These are phyloP conservation scores for Sander lucioperca DNA, from an alignment of 2,113 vertebrate species.

Conservation along the genomic window DNA sequence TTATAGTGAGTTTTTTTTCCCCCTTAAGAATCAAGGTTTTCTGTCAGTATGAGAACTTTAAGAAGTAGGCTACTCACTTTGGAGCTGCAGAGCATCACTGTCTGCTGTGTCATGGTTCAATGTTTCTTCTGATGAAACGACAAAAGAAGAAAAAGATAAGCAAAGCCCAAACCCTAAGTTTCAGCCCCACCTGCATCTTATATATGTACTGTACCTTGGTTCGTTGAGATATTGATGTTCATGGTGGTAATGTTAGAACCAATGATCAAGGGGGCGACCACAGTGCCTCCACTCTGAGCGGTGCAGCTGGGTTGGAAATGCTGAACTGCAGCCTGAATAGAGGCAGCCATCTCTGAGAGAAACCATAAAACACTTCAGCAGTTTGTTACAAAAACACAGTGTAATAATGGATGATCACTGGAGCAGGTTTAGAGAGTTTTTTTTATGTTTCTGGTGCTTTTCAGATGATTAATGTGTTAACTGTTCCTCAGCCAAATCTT, in stretches of 20 bases:
- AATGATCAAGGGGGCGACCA: conserved; percentile 57
- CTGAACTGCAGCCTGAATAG: conserved; percentile 9
- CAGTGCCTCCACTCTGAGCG: conserved; percentile 51
- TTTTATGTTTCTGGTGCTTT: background rate
- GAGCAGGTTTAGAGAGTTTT: background rate
- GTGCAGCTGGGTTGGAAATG: conserved; percentile 37
- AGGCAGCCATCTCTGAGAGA: conserved; percentile 18
- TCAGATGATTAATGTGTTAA: background rate
- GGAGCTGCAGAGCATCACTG: background rate
- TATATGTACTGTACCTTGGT: conserved; percentile 32
- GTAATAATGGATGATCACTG: background rate
- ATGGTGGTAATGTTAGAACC: conserved; percentile 37
- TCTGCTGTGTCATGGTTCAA: background rate
- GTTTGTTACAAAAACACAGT: background rate
- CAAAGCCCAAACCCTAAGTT: background rate
- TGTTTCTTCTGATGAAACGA: background rate
- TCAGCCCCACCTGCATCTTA: background rate
- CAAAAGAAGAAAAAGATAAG: conserved; percentile 12
- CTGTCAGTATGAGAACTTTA: too few species aligned
- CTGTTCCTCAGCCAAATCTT: background rate
- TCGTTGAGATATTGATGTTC: conserved; percentile 45
- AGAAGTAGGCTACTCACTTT: conserved; percentile 35
- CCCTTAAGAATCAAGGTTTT: background rate
- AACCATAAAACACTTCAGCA: background rate
- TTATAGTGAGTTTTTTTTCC: background rate